A percentile compares a stretch with the other conserved stretches of the same genome.
phyloP scores from a whole-genome alignment of 2,888 invertebrate species.

The Xestia c-nigrum region DNA sequence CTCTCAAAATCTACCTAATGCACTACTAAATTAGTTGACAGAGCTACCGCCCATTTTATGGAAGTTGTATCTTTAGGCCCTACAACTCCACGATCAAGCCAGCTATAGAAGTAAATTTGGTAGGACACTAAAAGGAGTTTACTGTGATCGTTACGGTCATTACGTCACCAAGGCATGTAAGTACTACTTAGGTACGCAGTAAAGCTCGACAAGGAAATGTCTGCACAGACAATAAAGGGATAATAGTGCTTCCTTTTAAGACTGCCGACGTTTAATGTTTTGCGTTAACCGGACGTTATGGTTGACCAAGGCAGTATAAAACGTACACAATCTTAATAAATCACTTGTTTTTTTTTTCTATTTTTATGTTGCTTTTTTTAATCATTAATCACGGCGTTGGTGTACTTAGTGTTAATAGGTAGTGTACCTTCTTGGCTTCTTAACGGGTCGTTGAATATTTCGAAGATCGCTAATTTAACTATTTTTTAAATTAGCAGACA shows the following conservation, averaged over 20 bases:
- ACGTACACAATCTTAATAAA: conserved; percentile 20
- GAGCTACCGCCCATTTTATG: conserved; percentile 1
- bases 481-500: no score
- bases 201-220: conserved; percentile 71
- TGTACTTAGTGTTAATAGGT: background rate
- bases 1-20: background rate
- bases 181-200: conserved; percentile 54
- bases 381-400: background rate
- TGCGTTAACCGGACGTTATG: conserved; percentile 41
- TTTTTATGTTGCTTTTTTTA: background rate
- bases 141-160: conserved; percentile 68
- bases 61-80: background rate
- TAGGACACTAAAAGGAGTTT: conserved; percentile 65
- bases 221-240: conserved; percentile 56
- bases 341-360: background rate
- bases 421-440: no score
- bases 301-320: conserved; percentile 35
- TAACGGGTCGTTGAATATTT: background rate
- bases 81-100: conserved; percentile 46
- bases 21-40: background rate
- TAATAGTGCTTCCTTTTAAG: conserved; percentile 65
- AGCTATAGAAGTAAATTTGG: conserved; percentile 71
- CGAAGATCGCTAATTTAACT: background rate
- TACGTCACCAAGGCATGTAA: conserved; percentile 60
- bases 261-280: conserved; percentile 52